Evolutionary conservation across 1,140 invertebrate genomes (phyloP).

Genomic region (Drosophila mojavensis): DNA sequence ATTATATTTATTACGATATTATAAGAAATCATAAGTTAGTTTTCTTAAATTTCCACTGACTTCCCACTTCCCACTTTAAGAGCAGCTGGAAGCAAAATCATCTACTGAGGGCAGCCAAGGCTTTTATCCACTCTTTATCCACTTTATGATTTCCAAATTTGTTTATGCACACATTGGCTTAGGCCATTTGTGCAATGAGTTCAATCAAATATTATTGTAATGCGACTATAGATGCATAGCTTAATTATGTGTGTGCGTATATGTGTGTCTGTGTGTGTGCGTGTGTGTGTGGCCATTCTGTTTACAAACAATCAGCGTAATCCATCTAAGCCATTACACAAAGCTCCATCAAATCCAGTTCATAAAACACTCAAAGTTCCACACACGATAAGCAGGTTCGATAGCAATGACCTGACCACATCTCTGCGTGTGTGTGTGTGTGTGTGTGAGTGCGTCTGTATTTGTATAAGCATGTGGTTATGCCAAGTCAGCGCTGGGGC

Average conservation of each 20-base stretch:
- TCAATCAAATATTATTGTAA: too few relatives aligned
- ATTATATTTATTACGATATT: too few relatives aligned
- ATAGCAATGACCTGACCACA: slow-evolving; percentile 5
- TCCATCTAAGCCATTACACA: slow-evolving; percentile 49
- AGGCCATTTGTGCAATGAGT: too few relatives aligned
- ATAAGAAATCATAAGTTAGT: too few relatives aligned
- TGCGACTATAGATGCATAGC: too few relatives aligned
- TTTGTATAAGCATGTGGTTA: neutral
- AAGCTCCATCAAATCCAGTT: slow-evolving; percentile 67
- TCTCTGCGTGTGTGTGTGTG: neutral
- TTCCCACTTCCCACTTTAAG: too few relatives aligned
- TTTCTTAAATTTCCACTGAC: too few relatives aligned
- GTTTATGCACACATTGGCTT: too few relatives aligned
- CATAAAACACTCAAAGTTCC: slow-evolving; percentile 49
- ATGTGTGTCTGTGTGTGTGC: neutral
- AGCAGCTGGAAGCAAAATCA: too few relatives aligned
- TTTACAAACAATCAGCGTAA: slow-evolving; percentile 56
- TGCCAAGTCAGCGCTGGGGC: slow-evolving; percentile 56
- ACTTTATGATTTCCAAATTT: too few relatives aligned
- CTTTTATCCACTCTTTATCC: too few relatives aligned
- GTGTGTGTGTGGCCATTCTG: neutral
- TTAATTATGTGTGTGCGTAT: neutral
- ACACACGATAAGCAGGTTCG: slow-evolving; percentile 9
- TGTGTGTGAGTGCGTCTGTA: neutral
- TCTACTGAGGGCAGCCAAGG: too few relatives aligned